These are phyloP conservation scores for Cynodonichthys magdalenae DNA, from an alignment of 2,797 vertebrate genomes.

Conservation along the genomic window DNA sequence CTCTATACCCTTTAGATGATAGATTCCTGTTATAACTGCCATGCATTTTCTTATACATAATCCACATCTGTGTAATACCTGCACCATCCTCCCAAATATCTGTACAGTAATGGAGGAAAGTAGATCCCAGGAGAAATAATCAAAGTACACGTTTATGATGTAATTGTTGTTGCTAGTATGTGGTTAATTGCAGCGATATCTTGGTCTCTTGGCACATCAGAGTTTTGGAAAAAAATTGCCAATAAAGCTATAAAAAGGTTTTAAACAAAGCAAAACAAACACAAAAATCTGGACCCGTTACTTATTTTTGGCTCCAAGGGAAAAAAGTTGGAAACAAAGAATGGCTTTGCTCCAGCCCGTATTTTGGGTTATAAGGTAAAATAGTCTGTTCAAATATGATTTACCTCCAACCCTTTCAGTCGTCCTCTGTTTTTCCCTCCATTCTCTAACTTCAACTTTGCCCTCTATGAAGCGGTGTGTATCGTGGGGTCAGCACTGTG, in stretches of 20 bases:
- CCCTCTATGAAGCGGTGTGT: slow-evolving; percentile 79
- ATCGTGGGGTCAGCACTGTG: slow-evolving; percentile 77
- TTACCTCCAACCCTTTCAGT: slow-evolving; percentile 40
- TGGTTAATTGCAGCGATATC: slow-evolving; percentile 72
- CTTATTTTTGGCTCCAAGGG: slow-evolving; percentile 55
- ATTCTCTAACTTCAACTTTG: slow-evolving; percentile 44
- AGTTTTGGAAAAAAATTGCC: slow-evolving; percentile 48
- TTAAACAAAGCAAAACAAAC: neutral
- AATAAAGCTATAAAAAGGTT: neutral
- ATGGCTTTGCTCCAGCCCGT: slow-evolving; percentile 54
- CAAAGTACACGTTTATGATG: slow-evolving; percentile 65
- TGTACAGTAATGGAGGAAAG: neutral
- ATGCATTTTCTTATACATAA: slow-evolving; percentile 18
- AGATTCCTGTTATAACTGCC: slow-evolving; percentile 36
- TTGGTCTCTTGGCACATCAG: slow-evolving; percentile 61
- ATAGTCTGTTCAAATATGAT: slow-evolving; percentile 66
- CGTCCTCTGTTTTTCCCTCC: slow-evolving; percentile 33
- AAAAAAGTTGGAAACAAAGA: slow-evolving; percentile 56
- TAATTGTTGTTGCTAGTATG: slow-evolving; percentile 70
- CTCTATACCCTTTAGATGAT: slow-evolving; percentile 37
- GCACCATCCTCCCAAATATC: slow-evolving; percentile 14
- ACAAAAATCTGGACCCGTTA: slow-evolving; percentile 41
- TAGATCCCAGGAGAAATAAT: slow-evolving; percentile 24
- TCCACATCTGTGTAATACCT: slow-evolving; percentile 41
- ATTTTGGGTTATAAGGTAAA: slow-evolving; percentile 75